Percentiles rank a stretch among this genome's conserved stretches.
phyloP scores from a whole-genome alignment of 2,888 invertebrate species.

The Ophion ventricosus region DNA sequence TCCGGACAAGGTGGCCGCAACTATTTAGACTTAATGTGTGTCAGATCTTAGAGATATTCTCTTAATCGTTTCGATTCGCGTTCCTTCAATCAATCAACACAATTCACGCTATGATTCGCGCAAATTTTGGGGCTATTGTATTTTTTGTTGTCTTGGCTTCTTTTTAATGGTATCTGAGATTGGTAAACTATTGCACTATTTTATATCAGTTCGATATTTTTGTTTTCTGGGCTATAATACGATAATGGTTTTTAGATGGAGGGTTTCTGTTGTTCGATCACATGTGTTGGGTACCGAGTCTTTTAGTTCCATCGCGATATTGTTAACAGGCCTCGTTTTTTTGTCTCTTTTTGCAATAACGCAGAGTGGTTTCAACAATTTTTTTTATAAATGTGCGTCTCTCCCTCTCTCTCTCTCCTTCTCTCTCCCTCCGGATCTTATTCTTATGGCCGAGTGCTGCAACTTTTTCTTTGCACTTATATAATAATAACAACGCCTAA shows the following conservation, averaged over 20 bases:
- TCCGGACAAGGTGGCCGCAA: slow-evolving; percentile 55
- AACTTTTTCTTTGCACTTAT: slow-evolving; percentile 49
- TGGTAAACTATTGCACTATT: slow-evolving; percentile 60
- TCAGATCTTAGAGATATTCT: too few species aligned
- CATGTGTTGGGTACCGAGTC: slow-evolving; percentile 29
- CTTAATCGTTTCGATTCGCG: background rate
- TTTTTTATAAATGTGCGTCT: slow-evolving; percentile 56
- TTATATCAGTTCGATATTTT: slow-evolving; percentile 52
- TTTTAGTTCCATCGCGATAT: slow-evolving; percentile 47
- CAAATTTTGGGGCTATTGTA: slow-evolving; percentile 44
- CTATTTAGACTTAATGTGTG: slow-evolving; percentile 47
- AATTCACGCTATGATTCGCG: slow-evolving; percentile 59
- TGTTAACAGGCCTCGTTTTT: slow-evolving; percentile 31
- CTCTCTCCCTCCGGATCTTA: slow-evolving; percentile 33
- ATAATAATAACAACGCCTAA: slow-evolving; percentile 57
- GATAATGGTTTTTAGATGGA: slow-evolving; percentile 50
- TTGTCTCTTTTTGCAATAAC: slow-evolving; percentile 36
- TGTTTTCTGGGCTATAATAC: slow-evolving; percentile 47
- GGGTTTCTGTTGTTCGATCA: slow-evolving; percentile 55
- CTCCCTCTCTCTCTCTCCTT: slow-evolving; percentile 48
- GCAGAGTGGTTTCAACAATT: slow-evolving; percentile 47
- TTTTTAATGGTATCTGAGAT: slow-evolving; percentile 42
- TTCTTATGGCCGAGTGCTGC: slow-evolving; percentile 49
- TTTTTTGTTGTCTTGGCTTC: slow-evolving; percentile 26
- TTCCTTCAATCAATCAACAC: slow-evolving; percentile 29